Percentiles rank a stretch among this genome's conserved stretches.
phyloP scores from a whole-genome alignment of 1,140 invertebrate genomes.

The Trichoplusia ni region DNA sequence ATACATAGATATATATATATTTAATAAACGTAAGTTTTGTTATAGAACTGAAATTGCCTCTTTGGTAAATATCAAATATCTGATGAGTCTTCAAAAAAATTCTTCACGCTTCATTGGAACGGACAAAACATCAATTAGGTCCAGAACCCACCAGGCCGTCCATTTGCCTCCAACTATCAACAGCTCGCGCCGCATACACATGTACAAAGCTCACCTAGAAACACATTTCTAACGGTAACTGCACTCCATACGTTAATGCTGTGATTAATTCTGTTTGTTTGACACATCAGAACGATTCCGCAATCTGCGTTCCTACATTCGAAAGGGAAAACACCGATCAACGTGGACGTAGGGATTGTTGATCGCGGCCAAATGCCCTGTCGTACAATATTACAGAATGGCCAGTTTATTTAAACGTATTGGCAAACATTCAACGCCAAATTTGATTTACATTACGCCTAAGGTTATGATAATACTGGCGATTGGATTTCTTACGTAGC shows the following conservation, averaged over 20 bases:
- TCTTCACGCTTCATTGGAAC: too few species aligned
- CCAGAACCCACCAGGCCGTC: too few species aligned
- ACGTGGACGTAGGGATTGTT: not conserved
- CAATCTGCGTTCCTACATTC: conserved; percentile 4
- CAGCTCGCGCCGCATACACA: not conserved
- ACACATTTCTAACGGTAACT: not conserved
- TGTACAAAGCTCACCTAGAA: not conserved
- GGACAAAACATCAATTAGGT: too few species aligned
- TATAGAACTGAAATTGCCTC: too few species aligned
- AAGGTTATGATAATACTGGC: conserved; percentile 28
- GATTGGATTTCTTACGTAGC: conserved; percentile 10
- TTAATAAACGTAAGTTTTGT: too few species aligned
- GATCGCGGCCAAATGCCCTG: conserved; percentile 9
- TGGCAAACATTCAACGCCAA: conserved; percentile 28
- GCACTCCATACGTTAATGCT: conserved; percentile 1
- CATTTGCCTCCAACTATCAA: not conserved
- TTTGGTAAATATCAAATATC: too few species aligned
- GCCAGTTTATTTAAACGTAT: conserved; percentile 28
- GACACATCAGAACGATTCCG: conserved; percentile 19
- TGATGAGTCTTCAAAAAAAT: too few species aligned
- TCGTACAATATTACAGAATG: conserved; percentile 6
- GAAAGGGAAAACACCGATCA: conserved; percentile 22
- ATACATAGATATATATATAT: too few species aligned
- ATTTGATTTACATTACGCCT: conserved; percentile 21
- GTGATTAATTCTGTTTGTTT: conserved; percentile 22